These are phyloP conservation scores for Mya arenaria DNA, from an alignment of 1,140 invertebrate genomes.

Conservation along the genomic window DNA sequence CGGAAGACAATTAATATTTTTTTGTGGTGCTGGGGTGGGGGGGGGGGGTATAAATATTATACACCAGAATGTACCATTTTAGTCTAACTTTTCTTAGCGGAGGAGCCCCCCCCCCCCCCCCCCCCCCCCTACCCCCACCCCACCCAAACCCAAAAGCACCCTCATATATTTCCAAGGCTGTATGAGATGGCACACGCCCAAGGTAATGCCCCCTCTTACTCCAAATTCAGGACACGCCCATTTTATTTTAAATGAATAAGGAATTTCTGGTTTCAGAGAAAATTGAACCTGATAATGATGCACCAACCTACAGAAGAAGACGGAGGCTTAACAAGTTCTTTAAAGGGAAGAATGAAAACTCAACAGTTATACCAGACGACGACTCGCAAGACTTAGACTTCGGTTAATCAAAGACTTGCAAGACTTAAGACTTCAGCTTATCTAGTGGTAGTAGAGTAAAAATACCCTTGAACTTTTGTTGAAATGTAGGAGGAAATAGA, in stretches of 20 bases:
- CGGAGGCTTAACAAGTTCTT: slow-evolving; percentile 35
- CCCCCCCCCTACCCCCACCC: background rate
- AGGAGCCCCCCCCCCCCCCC: background rate
- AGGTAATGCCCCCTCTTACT: background rate
- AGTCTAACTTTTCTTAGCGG: too few species aligned
- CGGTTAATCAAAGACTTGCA: too few species aligned
- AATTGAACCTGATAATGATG: background rate
- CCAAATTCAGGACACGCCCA: background rate
- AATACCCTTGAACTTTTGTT: too few species aligned
- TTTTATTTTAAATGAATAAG: background rate
- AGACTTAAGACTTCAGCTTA: too few species aligned
- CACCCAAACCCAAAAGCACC: background rate
- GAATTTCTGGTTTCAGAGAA: background rate
- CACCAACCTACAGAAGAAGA: slow-evolving; percentile 15
- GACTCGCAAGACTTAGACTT: background rate
- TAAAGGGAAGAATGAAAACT: slow-evolving; percentile 25
- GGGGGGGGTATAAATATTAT: too few species aligned
- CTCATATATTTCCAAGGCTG: background rate
- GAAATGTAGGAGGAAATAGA: too few species aligned
- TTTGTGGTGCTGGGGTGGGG: too few species aligned
- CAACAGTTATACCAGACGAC: background rate
- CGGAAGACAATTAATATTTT: too few species aligned
- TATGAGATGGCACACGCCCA: background rate
- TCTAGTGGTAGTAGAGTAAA: too few species aligned
- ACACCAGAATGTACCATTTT: too few species aligned